A percentile compares a stretch with the other conserved stretches of the same genome.
phyloP scores from a whole-genome alignment of 2,888 invertebrate species.

The Meta bourneti region DNA sequence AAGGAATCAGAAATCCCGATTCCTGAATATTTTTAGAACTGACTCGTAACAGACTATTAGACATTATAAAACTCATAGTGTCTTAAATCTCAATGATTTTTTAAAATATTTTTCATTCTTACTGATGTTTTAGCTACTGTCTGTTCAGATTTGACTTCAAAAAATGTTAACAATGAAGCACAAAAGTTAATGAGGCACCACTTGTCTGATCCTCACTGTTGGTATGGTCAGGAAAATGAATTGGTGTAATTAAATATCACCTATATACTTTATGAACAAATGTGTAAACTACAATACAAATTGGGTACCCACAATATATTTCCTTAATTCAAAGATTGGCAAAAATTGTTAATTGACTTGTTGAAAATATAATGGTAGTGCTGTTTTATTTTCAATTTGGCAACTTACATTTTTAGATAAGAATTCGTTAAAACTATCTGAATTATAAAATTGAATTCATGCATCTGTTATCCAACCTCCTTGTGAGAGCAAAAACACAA shows the following conservation, averaged over 20 bases:
- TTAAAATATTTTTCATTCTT: not conserved
- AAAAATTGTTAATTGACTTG: not conserved
- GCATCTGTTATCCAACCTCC: not conserved
- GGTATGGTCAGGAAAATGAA: not conserved
- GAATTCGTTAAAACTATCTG: no score
- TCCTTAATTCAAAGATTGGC: no score
- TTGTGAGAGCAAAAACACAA: constrained; percentile 39
- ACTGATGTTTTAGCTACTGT: not conserved
- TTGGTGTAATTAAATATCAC: not conserved
- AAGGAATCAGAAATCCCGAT: no score
- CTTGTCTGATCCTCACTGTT: not conserved
- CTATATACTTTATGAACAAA: not conserved
- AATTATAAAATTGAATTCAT: not conserved
- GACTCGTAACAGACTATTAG: no score
- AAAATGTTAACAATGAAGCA: not conserved
- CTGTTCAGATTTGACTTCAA: not conserved
- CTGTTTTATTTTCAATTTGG: not conserved
- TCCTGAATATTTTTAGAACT: no score
- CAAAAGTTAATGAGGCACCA: not conserved
- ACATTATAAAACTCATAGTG: not conserved
- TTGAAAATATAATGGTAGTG: not conserved
- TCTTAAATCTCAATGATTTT: not conserved
- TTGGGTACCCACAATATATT: not conserved
- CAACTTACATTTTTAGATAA: not conserved
- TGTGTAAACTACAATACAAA: not conserved